Evolutionary conservation across 2,113 vertebrate species (phyloP).

Genomic region (Myotis davidii): DNA sequence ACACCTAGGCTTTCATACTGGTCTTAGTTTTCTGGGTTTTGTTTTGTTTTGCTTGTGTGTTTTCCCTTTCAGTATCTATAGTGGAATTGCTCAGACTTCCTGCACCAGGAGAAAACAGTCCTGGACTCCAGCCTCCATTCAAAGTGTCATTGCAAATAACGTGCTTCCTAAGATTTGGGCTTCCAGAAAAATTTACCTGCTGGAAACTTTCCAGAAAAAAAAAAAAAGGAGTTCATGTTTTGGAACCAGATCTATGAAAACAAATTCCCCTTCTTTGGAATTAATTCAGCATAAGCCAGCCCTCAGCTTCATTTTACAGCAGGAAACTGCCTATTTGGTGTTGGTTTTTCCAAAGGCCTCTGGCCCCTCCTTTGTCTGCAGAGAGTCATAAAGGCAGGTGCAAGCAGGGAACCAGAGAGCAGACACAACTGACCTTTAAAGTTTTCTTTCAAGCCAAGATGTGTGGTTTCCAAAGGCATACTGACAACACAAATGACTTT

Average conservation of each 20-base stretch:
- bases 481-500: slow-evolving; percentile 77
- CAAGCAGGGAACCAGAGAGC: not conserved
- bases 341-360: slow-evolving; percentile 40
- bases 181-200: not conserved
- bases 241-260: not conserved
- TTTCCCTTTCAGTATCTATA: not conserved
- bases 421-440: slow-evolving; percentile 74
- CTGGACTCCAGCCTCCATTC: not conserved
- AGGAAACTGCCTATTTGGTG: slow-evolving; percentile 41
- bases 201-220: not conserved
- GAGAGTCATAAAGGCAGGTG: slow-evolving; percentile 68
- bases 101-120: not conserved
- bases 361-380: slow-evolving; percentile 31
- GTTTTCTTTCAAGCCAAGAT: slow-evolving; percentile 68
- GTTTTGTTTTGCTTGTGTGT: not conserved
- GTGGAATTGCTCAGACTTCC: not conserved
- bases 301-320: slow-evolving; percentile 21
- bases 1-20: not conserved
- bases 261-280: not conserved
- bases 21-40: not conserved
- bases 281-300: slow-evolving; percentile 13
- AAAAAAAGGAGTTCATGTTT: not conserved
- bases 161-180: not conserved
- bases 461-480: slow-evolving; percentile 56
- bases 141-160: not conserved